phyloP scores from a whole-genome alignment of 2,113 vertebrate species.

The Mormoops blainvillei region DNA sequence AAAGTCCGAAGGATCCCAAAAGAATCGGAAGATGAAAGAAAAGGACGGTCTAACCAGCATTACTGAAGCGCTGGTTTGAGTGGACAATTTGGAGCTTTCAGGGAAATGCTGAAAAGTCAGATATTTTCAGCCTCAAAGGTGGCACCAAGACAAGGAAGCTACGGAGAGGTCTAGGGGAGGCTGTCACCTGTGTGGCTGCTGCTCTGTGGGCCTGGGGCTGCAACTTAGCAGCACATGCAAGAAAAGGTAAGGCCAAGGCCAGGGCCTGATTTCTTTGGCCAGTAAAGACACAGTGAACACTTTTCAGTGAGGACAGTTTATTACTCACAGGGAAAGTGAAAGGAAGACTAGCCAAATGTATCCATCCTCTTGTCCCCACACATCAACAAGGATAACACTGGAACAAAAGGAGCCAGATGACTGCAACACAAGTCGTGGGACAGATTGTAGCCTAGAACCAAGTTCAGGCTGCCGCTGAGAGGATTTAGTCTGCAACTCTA shows the following conservation, averaged over 20 bases:
- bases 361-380: not conserved
- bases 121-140: not conserved
- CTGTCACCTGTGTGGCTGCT: not conserved
- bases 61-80: not conserved
- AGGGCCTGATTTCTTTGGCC: not conserved
- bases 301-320: not conserved
- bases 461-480: not conserved
- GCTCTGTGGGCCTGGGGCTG: not conserved
- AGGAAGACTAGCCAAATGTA: not conserved
- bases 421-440: not conserved
- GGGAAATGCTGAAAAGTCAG: not conserved
- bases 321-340: not conserved
- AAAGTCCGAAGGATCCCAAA: not conserved
- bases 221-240: not conserved
- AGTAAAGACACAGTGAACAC: not conserved
- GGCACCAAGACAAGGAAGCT: not conserved
- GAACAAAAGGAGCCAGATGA: not conserved
- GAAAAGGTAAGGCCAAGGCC: not conserved
- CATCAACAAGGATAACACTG: not conserved
- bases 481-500: not conserved
- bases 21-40: not conserved
- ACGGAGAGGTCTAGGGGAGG: not conserved
- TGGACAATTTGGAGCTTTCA: not conserved
- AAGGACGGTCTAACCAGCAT: not conserved
- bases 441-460: not conserved